Percentiles rank a stretch among this genome's conserved stretches.
These are phyloP conservation scores for Aviceda subcristata DNA, from an alignment of 2,113 vertebrate genomes.

Conservation along the genomic window DNA sequence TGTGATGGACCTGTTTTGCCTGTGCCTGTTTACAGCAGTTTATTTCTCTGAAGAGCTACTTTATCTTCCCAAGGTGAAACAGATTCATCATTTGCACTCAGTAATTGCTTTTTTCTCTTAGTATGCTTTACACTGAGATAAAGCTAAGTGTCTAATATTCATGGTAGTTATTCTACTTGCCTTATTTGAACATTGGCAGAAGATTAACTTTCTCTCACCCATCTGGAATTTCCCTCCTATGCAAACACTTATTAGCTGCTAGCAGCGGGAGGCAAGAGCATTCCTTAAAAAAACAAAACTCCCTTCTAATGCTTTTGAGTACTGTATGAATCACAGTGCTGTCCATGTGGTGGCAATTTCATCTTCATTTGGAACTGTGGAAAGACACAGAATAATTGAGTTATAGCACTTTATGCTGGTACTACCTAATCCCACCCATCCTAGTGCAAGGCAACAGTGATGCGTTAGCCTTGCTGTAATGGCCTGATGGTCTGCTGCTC, in stretches of 20 bases:
- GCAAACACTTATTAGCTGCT: background rate
- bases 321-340: background rate
- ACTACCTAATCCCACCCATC: rapidly evolving
- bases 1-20: background rate
- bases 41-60: background rate
- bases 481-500: rapidly evolving
- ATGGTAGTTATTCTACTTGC: background rate
- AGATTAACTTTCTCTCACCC: background rate
- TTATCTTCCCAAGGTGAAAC: background rate
- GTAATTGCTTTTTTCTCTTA: background rate
- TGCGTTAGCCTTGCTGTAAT: rapidly evolving
- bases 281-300: background rate
- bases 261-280: background rate
- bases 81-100: background rate
- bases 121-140: background rate
- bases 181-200: background rate
- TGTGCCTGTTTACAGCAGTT: background rate
- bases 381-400: background rate
- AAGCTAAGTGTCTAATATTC: background rate
- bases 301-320: background rate
- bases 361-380: background rate
- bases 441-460: background rate
- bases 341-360: background rate
- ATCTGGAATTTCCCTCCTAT: background rate
- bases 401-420: background rate